Base-by-base conservation (phyloP, 2,888 invertebrate genomes). In the Drosophila melanosoma region DNA sequence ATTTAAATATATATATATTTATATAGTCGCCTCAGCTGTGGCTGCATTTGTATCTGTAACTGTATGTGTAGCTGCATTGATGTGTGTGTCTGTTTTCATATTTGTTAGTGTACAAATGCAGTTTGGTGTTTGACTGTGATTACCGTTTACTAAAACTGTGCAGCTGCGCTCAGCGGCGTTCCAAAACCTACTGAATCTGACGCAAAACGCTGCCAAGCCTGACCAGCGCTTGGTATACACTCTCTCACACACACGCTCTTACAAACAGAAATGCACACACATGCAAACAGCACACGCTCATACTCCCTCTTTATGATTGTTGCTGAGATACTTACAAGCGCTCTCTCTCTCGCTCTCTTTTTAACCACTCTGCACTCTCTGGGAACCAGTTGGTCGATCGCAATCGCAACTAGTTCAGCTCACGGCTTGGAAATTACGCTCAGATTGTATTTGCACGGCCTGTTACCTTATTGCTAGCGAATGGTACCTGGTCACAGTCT, bases 131-230 rank as follows among this genome's bases (percentile, higher is more conserved):
- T 54, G 58, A 45, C 61, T 79, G 62, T 69, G 64, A 71, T 79
- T 87, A 84, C 84, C 84, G 79, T 79, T 76, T 61, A 69, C 69
- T 69, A 71, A 64, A 77, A 74, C 67, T 80, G 64, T 82, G 82
- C 90, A 82, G 87, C 91, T 91, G 90, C 88, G 85, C 90, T 82
- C 83, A 83, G 81, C 90, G 91, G 90, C 83, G 90, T 89, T 90
- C 87, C 78, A 90, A 91, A 89, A 87, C 89, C 82, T 88, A 91
- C 91, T 87, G 76, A 86, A 51, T 87, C 79, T 61, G 58, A 65
- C 53, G 59, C 61, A 60, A 71, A 52, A 35, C 63, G 56, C 52
- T 62, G 59, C 38, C 51, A 57, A 62, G 60, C 67, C 58, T 54
- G 69, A 53, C 42, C 52, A 63, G n/a, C 49, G 76, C 53, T 61